Evolutionary conservation across 2,888 invertebrate genomes (phyloP).

Genomic region (Homarus gammarus): DNA sequence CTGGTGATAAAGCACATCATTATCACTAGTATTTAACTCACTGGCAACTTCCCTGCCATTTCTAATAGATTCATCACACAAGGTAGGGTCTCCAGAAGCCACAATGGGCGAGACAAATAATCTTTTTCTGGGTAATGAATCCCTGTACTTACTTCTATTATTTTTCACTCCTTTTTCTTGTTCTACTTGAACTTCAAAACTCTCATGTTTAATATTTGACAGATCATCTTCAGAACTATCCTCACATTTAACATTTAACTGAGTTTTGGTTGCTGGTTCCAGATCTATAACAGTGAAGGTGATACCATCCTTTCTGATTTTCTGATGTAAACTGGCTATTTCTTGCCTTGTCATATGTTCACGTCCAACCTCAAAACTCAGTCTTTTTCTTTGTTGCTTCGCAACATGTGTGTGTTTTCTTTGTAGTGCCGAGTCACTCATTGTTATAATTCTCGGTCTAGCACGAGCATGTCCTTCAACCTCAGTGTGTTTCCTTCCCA

Average conservation of each 20-base stretch:
- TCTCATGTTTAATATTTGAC: too few relatives aligned
- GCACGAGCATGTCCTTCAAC: not conserved
- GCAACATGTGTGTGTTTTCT: too few relatives aligned
- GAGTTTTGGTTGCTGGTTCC: not conserved
- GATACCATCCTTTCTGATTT: slow-evolving; percentile 13
- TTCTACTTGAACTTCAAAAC: too few relatives aligned
- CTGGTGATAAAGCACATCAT: not conserved
- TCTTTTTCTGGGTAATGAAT: not conserved
- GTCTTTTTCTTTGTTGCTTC: not conserved
- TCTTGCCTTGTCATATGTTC: not conserved
- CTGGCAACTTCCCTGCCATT: not conserved
- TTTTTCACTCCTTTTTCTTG: not conserved
- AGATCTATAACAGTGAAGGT: slow-evolving; percentile 26
- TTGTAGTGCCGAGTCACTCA: not conserved
- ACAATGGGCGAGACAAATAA: not conserved
- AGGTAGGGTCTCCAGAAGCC: not conserved
- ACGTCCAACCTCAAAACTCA: not conserved
- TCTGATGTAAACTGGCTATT: not conserved
- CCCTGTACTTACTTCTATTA: not conserved
- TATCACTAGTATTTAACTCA: not conserved
- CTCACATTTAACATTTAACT: not conserved
- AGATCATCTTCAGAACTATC: not conserved
- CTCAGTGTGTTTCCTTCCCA: not conserved
- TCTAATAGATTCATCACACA: not conserved
- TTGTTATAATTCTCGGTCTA: not conserved